Evolutionary conservation across 2,797 vertebrate genomes (phyloP), one percentile per base, ranked within the genome.

Genomic region (Taeniopygia guttata): DNA sequence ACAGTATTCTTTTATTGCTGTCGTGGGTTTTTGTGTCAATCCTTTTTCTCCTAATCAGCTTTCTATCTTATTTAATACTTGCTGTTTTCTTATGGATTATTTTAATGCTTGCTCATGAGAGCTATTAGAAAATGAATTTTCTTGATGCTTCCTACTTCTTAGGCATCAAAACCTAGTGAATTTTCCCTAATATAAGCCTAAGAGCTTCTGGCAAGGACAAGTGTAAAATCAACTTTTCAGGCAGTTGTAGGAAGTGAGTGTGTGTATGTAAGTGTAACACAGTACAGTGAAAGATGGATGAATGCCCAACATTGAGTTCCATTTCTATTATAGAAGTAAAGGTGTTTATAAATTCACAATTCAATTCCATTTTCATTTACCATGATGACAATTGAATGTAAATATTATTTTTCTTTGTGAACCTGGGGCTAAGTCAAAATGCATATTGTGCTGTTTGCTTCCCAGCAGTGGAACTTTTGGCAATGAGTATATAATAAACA

Each of bases 341-440:
- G 76, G 69, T 84, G 68, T 92, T 94, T 85, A 79, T 93, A 91
- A 84, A 79, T n/a, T 91, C 84, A 67, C 66, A 91, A 56, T 85
- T 52, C 43, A 72, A 19, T 89, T 92, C 62, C 58, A 81, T 89
- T 95, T 94, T 87, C 69, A 64, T 95, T 91, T 83, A 64, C 59
- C 15, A 20, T 56, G 32, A 36, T 95, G 67, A 76, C 87, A 93
- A 79, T 36, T 81, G 59, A 96, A 90, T 34, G 25, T 90, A 94
- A 94, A 92, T 76, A 93, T 38, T 90, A 52, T 89, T 92, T 90
- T 86, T 73, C 51, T 88, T 75, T 69, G 26, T 84, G 80, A 93
- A 86, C 21, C 29, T 81, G 18, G 4, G 48, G 69, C n/a, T 81
- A 69, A 58, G 58, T 75, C 20, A 68, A 91, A 75, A 66, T n/a